Base-by-base conservation (phyloP, 2,113 vertebrate species). In the Nibea albiflora region DNA sequence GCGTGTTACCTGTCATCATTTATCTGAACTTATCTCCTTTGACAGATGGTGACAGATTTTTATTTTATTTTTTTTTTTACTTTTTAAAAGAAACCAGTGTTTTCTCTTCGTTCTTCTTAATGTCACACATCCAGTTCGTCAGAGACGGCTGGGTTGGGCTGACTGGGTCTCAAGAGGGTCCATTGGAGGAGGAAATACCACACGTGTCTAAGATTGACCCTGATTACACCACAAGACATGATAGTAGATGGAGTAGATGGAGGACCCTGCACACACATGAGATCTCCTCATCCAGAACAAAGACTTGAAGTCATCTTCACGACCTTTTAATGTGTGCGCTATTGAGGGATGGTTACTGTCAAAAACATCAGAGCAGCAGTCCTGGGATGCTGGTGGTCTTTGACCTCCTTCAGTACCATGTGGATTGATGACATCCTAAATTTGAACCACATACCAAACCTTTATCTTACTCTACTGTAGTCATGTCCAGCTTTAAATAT, bases 141-240 rank as follows among this genome's bases (percentile, higher is more conserved):
- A 28, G 56, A 50, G 26, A 74, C 66, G 46, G 28, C 20, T 83
- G 72, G 60, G 73, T 57, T 66, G 60, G 79, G 24, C 64, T 49
- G 7, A 46, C 16, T 20, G 39, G 5, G 7, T 85, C 69, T 76
- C 71, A 44, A 24, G 74, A 82, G 76, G 28, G 28, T 65, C 53
- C 17, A 39, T 56, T 66, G 57, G 60, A 63, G 78, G 76, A 85
- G 89, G 87, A 88, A 89, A 90, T 85, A 69, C 85, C 83, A 83
- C 20, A 65, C 17, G 1, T 73, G 68, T 78, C 70, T 53, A n/a
- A 11, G 39, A 86, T 22, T 20, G 58, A 76, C 75, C n/a, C 22
- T 0, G 56, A 54, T 65, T 70, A 68, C 5, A 35, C 10, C n/a
- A 3, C 5, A 39, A 47, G 15, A 53, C n/a, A 57, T 71, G 52